Evolutionary conservation across 2,888 invertebrate species (phyloP).

Genomic region (Scaeva pyrastri): DNA sequence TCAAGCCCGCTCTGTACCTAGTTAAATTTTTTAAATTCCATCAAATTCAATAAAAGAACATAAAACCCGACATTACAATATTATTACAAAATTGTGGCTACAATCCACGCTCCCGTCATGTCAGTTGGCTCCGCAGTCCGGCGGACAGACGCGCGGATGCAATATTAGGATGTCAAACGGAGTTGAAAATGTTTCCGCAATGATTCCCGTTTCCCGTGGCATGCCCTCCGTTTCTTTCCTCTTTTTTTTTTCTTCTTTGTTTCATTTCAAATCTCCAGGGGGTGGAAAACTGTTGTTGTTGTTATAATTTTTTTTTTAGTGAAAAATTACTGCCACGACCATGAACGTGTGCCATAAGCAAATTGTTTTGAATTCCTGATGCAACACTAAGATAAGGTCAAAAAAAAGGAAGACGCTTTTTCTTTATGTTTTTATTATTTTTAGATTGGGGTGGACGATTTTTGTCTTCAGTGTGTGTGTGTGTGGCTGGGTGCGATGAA

Average conservation of each 20-base stretch:
- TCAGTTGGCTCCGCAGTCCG: too few relatives aligned
- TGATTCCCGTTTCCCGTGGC: slow-evolving; percentile 74
- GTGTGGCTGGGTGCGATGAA: slow-evolving; percentile 36
- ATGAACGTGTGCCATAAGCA: slow-evolving; percentile 70
- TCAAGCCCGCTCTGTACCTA: not conserved
- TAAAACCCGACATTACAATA: slow-evolving; percentile 19
- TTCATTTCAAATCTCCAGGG: slow-evolving; percentile 10
- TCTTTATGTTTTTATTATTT: not conserved
- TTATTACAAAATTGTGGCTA: not conserved
- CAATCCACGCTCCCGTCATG: too few relatives aligned
- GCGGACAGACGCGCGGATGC: slow-evolving; percentile 68
- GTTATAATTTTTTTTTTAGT: slow-evolving; percentile 35
- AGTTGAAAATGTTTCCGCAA: slow-evolving; percentile 81
- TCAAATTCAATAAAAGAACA: slow-evolving; percentile 46
- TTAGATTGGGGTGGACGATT: slow-evolving; percentile 9
- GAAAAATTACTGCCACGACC: slow-evolving; percentile 67
- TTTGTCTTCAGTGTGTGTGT: slow-evolving; percentile 6
- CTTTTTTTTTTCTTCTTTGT: not conserved
- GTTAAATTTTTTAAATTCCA: slow-evolving; percentile 21
- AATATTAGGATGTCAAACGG: slow-evolving; percentile 82
- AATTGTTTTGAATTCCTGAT: slow-evolving; percentile 74
- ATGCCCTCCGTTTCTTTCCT: slow-evolving; percentile 6
- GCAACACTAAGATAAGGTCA: slow-evolving; percentile 71
- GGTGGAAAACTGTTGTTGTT: slow-evolving; percentile 36
- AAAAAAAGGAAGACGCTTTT: slow-evolving; percentile 45